Base-by-base conservation (phyloP, 2,888 invertebrate species). In the Athrips mouffetella region DNA sequence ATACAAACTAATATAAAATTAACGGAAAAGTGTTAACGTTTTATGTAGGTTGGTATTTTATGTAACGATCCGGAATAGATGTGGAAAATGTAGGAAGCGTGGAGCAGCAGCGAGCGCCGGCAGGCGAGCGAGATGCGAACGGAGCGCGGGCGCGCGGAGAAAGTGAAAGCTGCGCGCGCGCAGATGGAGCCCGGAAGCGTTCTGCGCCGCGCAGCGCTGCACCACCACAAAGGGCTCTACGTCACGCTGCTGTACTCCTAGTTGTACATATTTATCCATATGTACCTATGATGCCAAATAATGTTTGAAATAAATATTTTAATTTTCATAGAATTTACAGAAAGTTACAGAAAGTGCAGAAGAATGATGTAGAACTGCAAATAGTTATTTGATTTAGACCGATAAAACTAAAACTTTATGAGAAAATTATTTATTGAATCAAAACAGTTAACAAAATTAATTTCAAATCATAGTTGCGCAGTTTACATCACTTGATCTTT, bases 131-230 rank as follows among this genome's bases (percentile, higher is more conserved):
- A 80, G 83, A 81, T 80, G 77, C 74, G 64, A 71, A 67, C 62
- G 56, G 64, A n/a, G 37, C 65, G 57, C 63, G 20, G 62, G 70
- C 60, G 73, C 73, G 74, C 74, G 74, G 86, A 79, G 86, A 88
- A 88, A 88, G 87, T 87, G 87, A 88, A 86, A 88, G 86, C 80
- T 61, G 65, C 79, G 75, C 72, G 65, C 60, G 80, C 81, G 83
- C 85, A 85, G 85, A 84, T 81, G 80, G 76, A 67, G 79, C 80
- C 83, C 86, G 86, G 86, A 87, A 87, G 78, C 77, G 65, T 65
- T 71, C 23, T 63, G 63, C 63, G 58, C 67, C 66, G 66, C 67
- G 63, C 70, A 65, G 60, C 70, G 82, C 13, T 21, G 13, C 18
- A 31, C 40, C 23, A 27, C 29, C 41, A 47, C 42, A 44, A 37